These are phyloP conservation scores for Clarias batrachus DNA, from an alignment of 2,113 vertebrate genomes.

Conservation along the genomic window DNA sequence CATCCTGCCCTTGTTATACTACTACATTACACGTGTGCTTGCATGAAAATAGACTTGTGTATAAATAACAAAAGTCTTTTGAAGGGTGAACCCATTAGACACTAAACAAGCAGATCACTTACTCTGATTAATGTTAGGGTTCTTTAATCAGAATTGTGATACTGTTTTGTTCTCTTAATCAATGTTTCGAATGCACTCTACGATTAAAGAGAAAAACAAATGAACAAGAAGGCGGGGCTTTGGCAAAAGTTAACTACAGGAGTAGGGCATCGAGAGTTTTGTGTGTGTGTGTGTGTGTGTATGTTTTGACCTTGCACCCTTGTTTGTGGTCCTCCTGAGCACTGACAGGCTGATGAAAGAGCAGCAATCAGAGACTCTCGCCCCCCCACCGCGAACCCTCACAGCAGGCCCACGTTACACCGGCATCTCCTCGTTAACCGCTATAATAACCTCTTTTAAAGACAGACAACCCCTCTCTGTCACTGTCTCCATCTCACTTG, in stretches of 20 bases:
- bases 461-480: slow-evolving; percentile 24
- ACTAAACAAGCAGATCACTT: slow-evolving; percentile 19
- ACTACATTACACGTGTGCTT: slow-evolving; percentile 6
- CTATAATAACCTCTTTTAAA: slow-evolving; percentile 55
- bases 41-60: slow-evolving; percentile 21
- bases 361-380: slow-evolving; percentile 53
- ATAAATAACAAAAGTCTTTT: slow-evolving; percentile 11
- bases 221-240: not conserved
- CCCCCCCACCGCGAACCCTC: slow-evolving; percentile 35
- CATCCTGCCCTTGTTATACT: not conserved
- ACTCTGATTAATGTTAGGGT: slow-evolving; percentile 30
- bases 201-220: not conserved
- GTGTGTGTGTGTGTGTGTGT: not conserved
- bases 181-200: slow-evolving; percentile 21
- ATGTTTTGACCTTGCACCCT: slow-evolving; percentile 48
- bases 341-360: slow-evolving; percentile 63
- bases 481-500: not conserved
- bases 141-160: slow-evolving; percentile 20
- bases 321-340: slow-evolving; percentile 51
- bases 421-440: slow-evolving; percentile 53
- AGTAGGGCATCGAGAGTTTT: slow-evolving; percentile 1
- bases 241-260: slow-evolving; percentile 34
- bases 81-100: slow-evolving; percentile 23
- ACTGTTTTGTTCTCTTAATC: slow-evolving; percentile 37
- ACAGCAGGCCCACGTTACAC: slow-evolving; percentile 49